Evolutionary conservation across 2,797 vertebrate genomes (phyloP), one percentile per base, ranked within the genome.

Genomic region (Poecilia wingei): DNA sequence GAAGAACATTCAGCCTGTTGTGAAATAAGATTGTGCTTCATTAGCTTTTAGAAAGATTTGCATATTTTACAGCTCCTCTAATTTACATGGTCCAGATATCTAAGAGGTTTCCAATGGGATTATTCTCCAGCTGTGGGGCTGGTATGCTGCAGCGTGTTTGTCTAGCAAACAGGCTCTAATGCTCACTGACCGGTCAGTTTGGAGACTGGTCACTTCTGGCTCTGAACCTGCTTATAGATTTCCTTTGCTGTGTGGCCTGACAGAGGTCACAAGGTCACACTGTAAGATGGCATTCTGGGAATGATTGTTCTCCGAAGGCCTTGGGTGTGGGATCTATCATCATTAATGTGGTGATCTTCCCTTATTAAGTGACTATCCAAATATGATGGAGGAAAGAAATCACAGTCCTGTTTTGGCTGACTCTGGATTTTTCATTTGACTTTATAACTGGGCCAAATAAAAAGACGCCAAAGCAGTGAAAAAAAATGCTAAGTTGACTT

Each of bases 321-420:
- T 93, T 84, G 92, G 87, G 87, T 94, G 95, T 94, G 95, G 96
- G 97, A 98, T 98, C 96, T 95, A 98, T 99, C 97, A 99, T 97
- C 97, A 97, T 98, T 97, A 98, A 98, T 97, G 97, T 96, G 94
- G 95, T 95, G 91, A 95, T 95, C 94, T 83, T 85, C 93, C 96
- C 94, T 95, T 96, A 96, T 97, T 97, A 97, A 95, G 94, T 83
- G 93, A 94, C 95, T 94, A 94, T 94, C 94, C 94, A 96, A 97
- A 96, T 95, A 97, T 95, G 95, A 95, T 91, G 94, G 95, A 87
- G 79, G 94, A 95, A 95, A 95, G 96, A 96, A 43, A 70, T 45
- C 96, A 91, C 94, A 90, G 79, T 93, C 92, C 93, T 92, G 96
- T 91, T 96, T 92, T 75, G 94, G 95, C 94, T 94, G 95, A 95